phyloP scores from a whole-genome alignment of 2,797 vertebrate species.

The Trachurus trachurus region DNA sequence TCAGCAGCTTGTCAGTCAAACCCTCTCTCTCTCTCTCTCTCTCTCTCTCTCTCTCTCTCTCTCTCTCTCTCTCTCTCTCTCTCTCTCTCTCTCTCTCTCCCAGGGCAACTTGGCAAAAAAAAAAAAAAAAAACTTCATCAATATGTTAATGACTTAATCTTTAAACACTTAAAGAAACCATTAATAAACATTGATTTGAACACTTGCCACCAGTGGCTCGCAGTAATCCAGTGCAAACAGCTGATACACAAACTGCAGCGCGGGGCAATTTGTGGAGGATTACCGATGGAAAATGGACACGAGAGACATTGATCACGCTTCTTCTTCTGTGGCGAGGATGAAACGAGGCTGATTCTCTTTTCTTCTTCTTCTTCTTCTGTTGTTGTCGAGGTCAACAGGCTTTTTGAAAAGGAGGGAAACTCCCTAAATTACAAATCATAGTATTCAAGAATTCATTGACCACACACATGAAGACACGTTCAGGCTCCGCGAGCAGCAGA shows the following conservation, averaged over 20 bases:
- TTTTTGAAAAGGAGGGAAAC: constrained; percentile 6
- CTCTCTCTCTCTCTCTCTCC: constrained; percentile 73
- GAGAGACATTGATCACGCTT: constrained; percentile 54
- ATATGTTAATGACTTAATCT: constrained; percentile 99
- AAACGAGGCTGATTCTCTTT: constrained; percentile 30
- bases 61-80: constrained; percentile 62
- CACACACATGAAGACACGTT: constrained; percentile 14
- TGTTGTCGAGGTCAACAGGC: constrained; percentile 27
- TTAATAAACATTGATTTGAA: constrained; percentile 94
- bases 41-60: too few species aligned
- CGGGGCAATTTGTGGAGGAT: constrained; percentile 71
- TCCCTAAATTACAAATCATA: constrained; percentile 13
- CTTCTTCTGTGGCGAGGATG: constrained; percentile 30
- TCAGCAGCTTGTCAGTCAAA: constrained; percentile 81
- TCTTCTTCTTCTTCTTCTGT: background rate
- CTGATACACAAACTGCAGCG: constrained; percentile 88
- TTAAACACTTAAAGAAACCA: constrained; percentile 94
- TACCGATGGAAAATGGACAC: constrained; percentile 53
- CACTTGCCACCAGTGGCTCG: constrained; percentile 89
- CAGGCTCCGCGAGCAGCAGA: too few species aligned
- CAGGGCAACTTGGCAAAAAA: constrained; percentile 85
- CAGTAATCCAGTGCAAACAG: constrained; percentile 95
- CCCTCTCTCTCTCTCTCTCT: constrained; percentile 72
- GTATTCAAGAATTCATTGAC: constrained; percentile 9
- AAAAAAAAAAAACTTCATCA: constrained; percentile 91